Evolutionary conservation across 2,113 vertebrate species (phyloP).

Genomic region (Sceloporus tristichus): DNA sequence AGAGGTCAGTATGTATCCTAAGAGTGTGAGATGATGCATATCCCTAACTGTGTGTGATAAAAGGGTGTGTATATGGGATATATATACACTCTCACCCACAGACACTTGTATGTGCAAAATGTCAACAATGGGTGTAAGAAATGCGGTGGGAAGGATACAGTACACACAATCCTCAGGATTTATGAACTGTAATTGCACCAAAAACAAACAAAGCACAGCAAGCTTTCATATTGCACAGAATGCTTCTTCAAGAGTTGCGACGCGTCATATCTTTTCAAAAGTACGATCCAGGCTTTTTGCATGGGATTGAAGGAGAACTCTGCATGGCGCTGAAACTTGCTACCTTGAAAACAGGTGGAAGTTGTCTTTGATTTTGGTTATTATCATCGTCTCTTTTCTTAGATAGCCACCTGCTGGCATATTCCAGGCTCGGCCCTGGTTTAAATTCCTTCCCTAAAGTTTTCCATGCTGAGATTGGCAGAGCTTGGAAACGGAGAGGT

Average conservation of each 20-base stretch:
- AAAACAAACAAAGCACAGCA: not conserved
- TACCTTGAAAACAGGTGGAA: not conserved
- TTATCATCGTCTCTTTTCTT: accelerated
- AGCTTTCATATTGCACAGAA: not conserved
- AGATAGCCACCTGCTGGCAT: not conserved
- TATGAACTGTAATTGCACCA: not conserved
- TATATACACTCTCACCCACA: not conserved
- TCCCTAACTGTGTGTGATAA: not conserved
- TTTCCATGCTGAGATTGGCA: not conserved
- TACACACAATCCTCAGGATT: not conserved
- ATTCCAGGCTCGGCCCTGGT: not conserved
- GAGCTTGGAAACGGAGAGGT: not conserved
- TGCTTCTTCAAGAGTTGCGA: not conserved
- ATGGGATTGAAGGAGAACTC: not conserved
- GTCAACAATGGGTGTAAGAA: not conserved
- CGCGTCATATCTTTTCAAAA: not conserved
- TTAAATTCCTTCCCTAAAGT: not conserved
- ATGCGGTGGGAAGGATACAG: not conserved
- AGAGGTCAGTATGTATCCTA: not conserved
- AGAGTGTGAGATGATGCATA: not conserved
- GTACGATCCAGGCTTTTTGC: no score
- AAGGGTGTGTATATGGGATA: not conserved
- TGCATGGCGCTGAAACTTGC: not conserved
- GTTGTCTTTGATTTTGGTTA: no score
- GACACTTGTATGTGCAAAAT: not conserved